Evolutionary conservation across 2,797 vertebrate genomes (phyloP), one percentile per base, ranked within the genome.

Genomic region (Syncerus caffer): DNA sequence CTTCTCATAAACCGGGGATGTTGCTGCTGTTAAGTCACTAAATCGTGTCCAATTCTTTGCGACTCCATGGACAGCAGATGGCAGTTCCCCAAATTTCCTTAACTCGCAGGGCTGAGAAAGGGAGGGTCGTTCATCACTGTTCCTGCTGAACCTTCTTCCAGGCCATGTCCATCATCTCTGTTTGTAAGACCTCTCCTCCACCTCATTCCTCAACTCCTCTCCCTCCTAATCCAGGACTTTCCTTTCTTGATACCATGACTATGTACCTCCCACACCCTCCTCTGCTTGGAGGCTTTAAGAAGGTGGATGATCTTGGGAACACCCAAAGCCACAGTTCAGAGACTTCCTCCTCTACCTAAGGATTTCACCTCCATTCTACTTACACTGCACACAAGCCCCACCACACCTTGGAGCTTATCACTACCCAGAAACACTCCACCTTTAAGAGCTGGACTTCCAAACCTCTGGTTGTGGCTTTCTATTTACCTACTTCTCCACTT

Each of bases 401-500:
- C 80, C 94, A 71, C 55, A 57, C 71, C 93, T 38, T 34, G 45
- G 29, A 82, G 58, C 42, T 94, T 94, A 86, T 96, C 94, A 50
- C 45, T 84, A 55, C 71, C 90, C 16, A 50, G 71, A 93, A 95
- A 90, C 55, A 87, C 64, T 93, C 94, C 58, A 57, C 89, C 95
- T 82, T 45, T 51, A 58, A 64, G n/a, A 84, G 58, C 3, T 7
- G 82, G 79, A 71, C 38, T 96, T 96, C 96, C 51, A 83, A 60
- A 74, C 57, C 89, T 87, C 19, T 47, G 58, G 31, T 47, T 45
- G 17, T 2, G 9, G 78, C 38, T n/a, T 90, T 89, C 78, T 83
- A 25, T 80, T 96, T 93, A 74, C 23, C 16, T 21, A 38, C 9
- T n/a, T 76, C 47, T 86, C 90, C 4, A 64, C 71, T 96, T 86